Percentiles rank a stretch among this genome's conserved stretches.
phyloP scores from a whole-genome alignment of 2,113 vertebrate genomes.

The Cacatua alba region DNA sequence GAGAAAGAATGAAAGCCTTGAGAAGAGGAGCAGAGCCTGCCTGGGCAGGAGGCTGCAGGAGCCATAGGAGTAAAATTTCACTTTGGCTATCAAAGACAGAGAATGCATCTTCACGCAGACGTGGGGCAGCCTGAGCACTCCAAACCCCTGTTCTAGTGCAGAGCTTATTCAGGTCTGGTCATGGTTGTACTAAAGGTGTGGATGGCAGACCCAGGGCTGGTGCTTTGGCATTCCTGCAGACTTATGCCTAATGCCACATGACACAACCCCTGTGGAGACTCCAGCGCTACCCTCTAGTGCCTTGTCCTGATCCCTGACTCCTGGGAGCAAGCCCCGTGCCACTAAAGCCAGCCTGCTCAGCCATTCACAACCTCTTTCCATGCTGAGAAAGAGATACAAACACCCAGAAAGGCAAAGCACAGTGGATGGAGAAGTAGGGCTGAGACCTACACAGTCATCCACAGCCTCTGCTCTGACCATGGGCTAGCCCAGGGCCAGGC shows the following conservation, averaged over 20 bases:
- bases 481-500: background rate
- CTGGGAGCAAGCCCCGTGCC: background rate
- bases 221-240: background rate
- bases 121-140: background rate
- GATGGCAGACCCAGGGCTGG: background rate
- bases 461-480: background rate
- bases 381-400: background rate
- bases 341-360: background rate
- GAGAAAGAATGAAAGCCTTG: background rate
- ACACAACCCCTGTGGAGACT: background rate
- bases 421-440: background rate
- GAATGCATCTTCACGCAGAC: background rate
- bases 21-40: background rate
- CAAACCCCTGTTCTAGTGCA: background rate
- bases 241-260: no score
- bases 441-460: background rate
- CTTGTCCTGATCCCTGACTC: background rate
- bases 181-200: accelerated
- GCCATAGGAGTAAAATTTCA: background rate
- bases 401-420: background rate
- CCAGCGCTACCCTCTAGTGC: background rate
- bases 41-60: background rate
- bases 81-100: background rate
- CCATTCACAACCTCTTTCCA: background rate
- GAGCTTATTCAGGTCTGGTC: background rate